A percentile compares a stretch with the other conserved stretches of the same genome.
phyloP scores from a whole-genome alignment of 2,888 invertebrate genomes.

The Troilus luridus region DNA sequence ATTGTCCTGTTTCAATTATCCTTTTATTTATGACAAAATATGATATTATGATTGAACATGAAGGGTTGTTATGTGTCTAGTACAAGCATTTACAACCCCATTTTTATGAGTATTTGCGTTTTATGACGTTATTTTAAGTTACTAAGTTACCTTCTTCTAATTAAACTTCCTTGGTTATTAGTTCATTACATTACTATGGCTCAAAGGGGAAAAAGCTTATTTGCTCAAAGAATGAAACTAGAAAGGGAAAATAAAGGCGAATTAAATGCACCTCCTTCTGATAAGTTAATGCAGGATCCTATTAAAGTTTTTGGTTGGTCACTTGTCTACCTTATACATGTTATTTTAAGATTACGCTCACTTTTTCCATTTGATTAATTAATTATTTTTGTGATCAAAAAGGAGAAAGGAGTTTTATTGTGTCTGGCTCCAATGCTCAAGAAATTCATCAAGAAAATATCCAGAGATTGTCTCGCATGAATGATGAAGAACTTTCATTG shows the following conservation, averaged over 20 bases:
- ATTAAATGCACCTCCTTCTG: not conserved
- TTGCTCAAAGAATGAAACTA: constrained; percentile 71
- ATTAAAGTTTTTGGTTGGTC: constrained; percentile 12
- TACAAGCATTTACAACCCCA: not conserved
- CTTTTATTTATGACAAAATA: not conserved
- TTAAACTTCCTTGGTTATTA: not conserved
- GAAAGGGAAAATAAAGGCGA: constrained; percentile 66
- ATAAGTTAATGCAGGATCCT: not conserved
- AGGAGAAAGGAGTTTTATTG: constrained; percentile 66
- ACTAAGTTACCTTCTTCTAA: not conserved
- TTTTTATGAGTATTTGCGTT: not conserved
- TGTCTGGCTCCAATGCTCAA: constrained; percentile 68
- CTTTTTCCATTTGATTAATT: not conserved
- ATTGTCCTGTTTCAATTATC: not conserved
- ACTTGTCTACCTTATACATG: not conserved
- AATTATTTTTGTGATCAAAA: constrained; percentile 39
- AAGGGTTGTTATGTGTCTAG: not conserved
- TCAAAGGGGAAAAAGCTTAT: constrained; percentile 69
- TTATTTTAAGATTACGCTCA: not conserved
- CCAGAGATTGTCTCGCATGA: constrained; percentile 77
- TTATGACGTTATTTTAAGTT: not conserved
- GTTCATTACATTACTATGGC: not conserved
- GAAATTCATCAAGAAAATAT: constrained; percentile 84
- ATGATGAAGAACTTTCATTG: constrained; percentile 80
- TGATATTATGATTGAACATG: not conserved